Base-by-base conservation (phyloP, 2,113 vertebrate species). In the Corapipo altera region DNA sequence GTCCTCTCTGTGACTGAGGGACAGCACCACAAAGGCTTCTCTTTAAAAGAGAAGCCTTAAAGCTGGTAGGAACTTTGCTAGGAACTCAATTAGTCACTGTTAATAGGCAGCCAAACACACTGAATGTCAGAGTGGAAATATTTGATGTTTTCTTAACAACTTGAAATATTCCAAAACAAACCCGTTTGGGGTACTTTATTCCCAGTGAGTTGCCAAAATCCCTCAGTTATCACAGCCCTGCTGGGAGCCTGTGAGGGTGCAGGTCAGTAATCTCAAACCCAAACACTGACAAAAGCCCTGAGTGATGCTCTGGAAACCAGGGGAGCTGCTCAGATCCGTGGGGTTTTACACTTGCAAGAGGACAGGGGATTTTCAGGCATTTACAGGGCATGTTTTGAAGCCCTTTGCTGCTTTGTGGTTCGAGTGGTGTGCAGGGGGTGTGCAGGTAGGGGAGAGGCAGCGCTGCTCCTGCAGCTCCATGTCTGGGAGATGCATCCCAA, bases 261-360 rank as follows among this genome's bases (percentile, higher is more conserved):
- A 58, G 33, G 33, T 21, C 37, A 39, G 37, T 19, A 26, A 70
- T 12, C 39, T 43, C 57, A 52, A 70, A 62, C 21, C 26, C 19
- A 35, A 48, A 27, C 35, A 10, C 0, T 15, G n/a, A 10, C 32
- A 41, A 54, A 73, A 61, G 5, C 12, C 27, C n/a, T 3, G 9
- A 15, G 35, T 5, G 41, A 66, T n/a, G 35, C 14, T 41, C 33
- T 26, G 18, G 46, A 39, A 88, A 43, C 17, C 85, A 73, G 8
- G 1, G 0, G 1, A 41, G n/a, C 22, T 1, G 1, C 49, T 54
- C 11, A 4, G n/a, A 70, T 20, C 39, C 5, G 0, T 22, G 20
- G 20, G 41, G 37, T 23, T 75, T 88, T 52, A 8, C 5, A 2
- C 58, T 62, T 51, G 35, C 0, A 2, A 11, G 22, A 55, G 12